phyloP scores from a whole-genome alignment of 2,113 vertebrate species.

The Hippocampus comes region DNA sequence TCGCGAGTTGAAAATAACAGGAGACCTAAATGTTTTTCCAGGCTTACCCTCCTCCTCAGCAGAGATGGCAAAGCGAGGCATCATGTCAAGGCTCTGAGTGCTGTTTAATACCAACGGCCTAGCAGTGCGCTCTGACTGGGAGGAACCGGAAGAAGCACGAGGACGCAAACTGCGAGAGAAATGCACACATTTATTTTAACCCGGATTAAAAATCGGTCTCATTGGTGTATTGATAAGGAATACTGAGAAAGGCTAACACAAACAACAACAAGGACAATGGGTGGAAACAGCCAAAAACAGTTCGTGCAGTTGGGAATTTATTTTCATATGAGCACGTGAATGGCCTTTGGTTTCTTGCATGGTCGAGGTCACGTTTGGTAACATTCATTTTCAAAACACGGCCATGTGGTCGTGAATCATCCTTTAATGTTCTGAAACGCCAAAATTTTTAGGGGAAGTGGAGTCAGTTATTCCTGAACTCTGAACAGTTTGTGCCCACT shows the following conservation, averaged over 20 bases:
- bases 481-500: neutral
- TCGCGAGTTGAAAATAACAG: neutral
- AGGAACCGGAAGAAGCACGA: conserved; percentile 82
- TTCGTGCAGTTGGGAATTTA: neutral
- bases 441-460: neutral
- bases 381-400: conserved; percentile 3
- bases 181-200: neutral
- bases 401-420: neutral
- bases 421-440: neutral
- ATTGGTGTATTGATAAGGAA: neutral
- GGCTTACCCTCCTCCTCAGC: conserved; percentile 82
- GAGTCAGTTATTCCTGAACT: neutral
- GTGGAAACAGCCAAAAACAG: no score
- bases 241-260: neutral
- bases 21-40: neutral
- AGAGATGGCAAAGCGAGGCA: conserved; percentile 85
- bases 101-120: conserved; percentile 77
- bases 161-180: conserved; percentile 75
- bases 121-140: conserved; percentile 78
- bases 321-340: neutral
- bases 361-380: neutral
- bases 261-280: neutral
- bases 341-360: neutral
- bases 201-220: neutral
- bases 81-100: conserved; percentile 83